Base-by-base conservation (phyloP, 2,113 vertebrate species). In the Rhipidura dahli region DNA sequence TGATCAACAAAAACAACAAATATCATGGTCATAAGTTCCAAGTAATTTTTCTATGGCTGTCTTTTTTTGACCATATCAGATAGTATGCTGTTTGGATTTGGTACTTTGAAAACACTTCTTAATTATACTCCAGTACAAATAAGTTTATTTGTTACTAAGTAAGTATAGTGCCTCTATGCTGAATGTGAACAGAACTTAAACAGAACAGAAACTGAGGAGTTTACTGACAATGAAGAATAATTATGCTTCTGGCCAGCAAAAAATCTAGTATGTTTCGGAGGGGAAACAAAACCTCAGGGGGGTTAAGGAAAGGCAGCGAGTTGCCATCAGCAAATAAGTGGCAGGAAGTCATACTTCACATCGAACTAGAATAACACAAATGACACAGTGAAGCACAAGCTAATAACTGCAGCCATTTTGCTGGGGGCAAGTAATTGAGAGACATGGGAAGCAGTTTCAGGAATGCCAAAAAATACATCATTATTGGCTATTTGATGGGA, bases 291-390 rank as follows among this genome's bases (percentile, higher is more conserved):
- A 12, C 30, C 78, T 76, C 15, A 1, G 2, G 21, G 60, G 42
- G 11, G n/a, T n/a, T n/a, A 69, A 78, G 20, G 6, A 22, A 75
- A 93, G 54, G 82, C 90, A 88, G 78, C 54, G 27, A 78, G 63
- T 73, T 6, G n/a, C 79, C 60, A 47, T 88, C 66, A 94, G 83
- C 73, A 91, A 93, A 31, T 80, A 86, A 92, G 82, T 78, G 89
- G 39, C 94, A 97, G 95, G 94, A 96, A 96, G 90, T 93, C 87
- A 54, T 94, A 72, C 84, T 96, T 93, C 83, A 86, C 40, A 89
- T 90, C 26, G 51, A 66, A 56, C 64, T 63, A 40, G 85, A 86
- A 42, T 64, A 96, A 93, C 82, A 95, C 57, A 75, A 91, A 73
- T 71, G 92, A 78, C 71, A 90, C 37, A 92, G 82, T 50, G 76